Conservation (phyloP, 2,888 invertebrate species). For the Perizoma affinitatum region DNA sequence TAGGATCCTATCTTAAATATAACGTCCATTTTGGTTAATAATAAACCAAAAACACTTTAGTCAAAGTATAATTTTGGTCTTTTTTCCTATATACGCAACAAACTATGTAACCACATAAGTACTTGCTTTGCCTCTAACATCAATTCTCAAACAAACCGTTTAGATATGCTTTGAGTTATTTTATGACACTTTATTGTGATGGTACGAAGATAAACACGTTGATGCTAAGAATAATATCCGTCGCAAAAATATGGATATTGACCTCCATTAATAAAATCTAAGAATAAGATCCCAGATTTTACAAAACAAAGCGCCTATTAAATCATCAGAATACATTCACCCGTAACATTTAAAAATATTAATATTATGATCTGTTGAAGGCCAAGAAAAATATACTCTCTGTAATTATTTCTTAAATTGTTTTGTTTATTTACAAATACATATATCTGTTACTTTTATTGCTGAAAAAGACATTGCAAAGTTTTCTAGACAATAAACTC, state of each 20-base stretch:
- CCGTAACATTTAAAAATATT: conserved; percentile 63
- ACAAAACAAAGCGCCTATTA: conserved; percentile 25
- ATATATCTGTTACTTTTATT: conserved; percentile 71
- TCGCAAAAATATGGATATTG: conserved; percentile 23
- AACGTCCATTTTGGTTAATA: conserved; percentile 73
- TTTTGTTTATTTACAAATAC: conserved; percentile 77
- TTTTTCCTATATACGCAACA: conserved; percentile 59
- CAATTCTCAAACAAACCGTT: conserved; percentile 33
- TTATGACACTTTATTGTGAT: conserved; percentile 53
- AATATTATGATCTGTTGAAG: conserved; percentile 50
- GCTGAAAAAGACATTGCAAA: conserved; percentile 76
- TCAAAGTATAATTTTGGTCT: conserved; percentile 66
- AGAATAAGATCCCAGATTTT: conserved; percentile 9
- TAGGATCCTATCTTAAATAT: conserved; percentile 67
- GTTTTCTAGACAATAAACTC: conserved; percentile 65
- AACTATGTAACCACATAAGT: conserved; percentile 57
- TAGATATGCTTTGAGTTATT: conserved; percentile 34
- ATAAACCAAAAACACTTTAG: conserved; percentile 60
- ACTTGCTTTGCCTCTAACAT: conserved; percentile 66
- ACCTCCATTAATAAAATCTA: background rate
- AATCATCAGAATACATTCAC: conserved; percentile 43
- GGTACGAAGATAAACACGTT: conserved; percentile 36
- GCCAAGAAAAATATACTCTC: conserved; percentile 81
- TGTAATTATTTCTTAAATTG: conserved; percentile 69
- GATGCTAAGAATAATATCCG: conserved; percentile 38